Percentiles rank a stretch among this genome's conserved stretches.
phyloP scores from a whole-genome alignment of 1,140 invertebrate genomes.

The Macrostomum lignano region DNA sequence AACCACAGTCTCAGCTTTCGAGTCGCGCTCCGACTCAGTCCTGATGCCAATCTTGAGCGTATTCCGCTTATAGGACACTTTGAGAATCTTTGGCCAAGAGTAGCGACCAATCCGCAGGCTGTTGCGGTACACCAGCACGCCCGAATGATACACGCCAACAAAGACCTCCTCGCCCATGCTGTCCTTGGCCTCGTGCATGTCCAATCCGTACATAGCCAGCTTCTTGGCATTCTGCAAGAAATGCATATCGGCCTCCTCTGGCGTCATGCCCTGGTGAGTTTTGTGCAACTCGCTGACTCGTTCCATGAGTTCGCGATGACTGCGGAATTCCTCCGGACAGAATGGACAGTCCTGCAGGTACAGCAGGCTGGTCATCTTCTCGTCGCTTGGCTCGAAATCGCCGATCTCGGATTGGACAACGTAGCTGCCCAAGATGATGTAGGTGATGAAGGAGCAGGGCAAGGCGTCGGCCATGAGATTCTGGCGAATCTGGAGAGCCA shows the following conservation, averaged over 20 bases:
- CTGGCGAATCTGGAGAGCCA: slow-evolving; percentile 10
- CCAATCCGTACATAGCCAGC: slow-evolving; percentile 73
- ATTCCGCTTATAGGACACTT: slow-evolving; percentile 3
- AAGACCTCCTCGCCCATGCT: slow-evolving; percentile 1
- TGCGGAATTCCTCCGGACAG: too few relatives aligned
- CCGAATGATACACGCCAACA: slow-evolving; percentile 1
- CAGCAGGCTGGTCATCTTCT: too few relatives aligned
- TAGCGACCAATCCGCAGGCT: background rate
- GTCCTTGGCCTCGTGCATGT: too few relatives aligned
- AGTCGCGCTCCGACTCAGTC: background rate
- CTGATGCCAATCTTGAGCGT: slow-evolving; percentile 1
- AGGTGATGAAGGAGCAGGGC: slow-evolving; percentile 80
- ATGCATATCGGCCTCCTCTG: slow-evolving; percentile 69
- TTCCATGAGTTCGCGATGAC: too few relatives aligned
- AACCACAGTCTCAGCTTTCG: background rate
- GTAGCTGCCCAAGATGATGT: slow-evolving; percentile 77
- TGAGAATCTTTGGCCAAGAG: slow-evolving; percentile 1
- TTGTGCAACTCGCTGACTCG: too few relatives aligned
- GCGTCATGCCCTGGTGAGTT: too few relatives aligned
- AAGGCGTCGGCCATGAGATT: too few relatives aligned
- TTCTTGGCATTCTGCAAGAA: slow-evolving; percentile 81
- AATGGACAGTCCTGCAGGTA: too few relatives aligned
- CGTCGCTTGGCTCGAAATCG: slow-evolving; percentile 31
- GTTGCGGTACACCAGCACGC: background rate
- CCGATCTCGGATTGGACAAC: slow-evolving; percentile 85